These are phyloP conservation scores for Drosophila burlai DNA, from an alignment of 1,140 invertebrate genomes.

Conservation along the genomic window DNA sequence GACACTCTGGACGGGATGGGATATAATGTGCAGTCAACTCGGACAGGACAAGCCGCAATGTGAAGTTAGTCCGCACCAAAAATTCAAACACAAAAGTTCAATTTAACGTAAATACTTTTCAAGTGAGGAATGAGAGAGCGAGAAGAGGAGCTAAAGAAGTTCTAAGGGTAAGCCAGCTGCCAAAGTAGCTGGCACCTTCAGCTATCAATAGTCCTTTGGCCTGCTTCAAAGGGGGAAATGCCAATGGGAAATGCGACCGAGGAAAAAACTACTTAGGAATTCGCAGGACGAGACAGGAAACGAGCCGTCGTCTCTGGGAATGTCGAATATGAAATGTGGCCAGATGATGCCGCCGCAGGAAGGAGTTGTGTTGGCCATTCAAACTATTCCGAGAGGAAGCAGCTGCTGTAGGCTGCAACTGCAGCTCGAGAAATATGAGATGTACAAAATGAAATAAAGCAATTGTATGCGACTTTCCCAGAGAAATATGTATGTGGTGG, in stretches of 20 bases:
- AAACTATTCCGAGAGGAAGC: conserved; percentile 31
- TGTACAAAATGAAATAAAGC: conserved; percentile 59
- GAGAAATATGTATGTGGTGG: conserved; percentile 9
- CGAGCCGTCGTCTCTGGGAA: conserved; percentile 42
- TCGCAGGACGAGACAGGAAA: conserved; percentile 43
- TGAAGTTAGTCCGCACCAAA: conserved; percentile 40
- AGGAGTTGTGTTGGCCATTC: conserved; percentile 45
- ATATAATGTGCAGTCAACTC: conserved; percentile 47
- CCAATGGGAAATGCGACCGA: conserved; percentile 34
- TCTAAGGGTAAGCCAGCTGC: conserved; percentile 54
- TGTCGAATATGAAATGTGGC: conserved; percentile 74
- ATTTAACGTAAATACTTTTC: conserved; percentile 77
- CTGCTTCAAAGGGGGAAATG: conserved; percentile 43
- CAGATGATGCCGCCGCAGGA: conserved; percentile 58
- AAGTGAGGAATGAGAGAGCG: conserved; percentile 15
- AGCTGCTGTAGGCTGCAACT: conserved; percentile 33
- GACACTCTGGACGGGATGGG: conserved; percentile 47
- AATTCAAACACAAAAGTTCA: conserved; percentile 71
- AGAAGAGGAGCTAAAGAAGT: neutral
- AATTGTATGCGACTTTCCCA: conserved; percentile 29
- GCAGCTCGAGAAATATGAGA: conserved; percentile 40
- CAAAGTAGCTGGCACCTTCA: conserved; percentile 52
- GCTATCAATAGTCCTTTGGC: conserved; percentile 58
- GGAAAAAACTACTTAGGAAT: conserved; percentile 63
- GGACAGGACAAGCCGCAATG: conserved; percentile 43